Conservation (phyloP, 2,888 invertebrate genomes). For the Pasiphila rectangulata region DNA sequence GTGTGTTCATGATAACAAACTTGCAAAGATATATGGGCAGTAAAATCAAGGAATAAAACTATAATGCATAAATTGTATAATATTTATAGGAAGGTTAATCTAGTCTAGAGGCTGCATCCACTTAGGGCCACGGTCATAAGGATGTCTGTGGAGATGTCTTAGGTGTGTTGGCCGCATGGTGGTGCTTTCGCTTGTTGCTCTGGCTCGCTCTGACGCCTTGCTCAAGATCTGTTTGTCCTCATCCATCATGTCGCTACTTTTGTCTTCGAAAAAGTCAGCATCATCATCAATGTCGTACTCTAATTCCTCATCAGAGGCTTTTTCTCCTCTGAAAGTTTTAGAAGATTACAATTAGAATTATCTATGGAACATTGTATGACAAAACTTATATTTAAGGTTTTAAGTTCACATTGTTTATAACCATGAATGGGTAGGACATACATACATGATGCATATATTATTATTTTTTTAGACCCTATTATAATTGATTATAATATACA, state of each 20-base stretch:
- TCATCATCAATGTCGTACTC: slow-evolving; percentile 56
- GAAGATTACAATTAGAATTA: background rate
- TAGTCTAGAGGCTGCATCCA: slow-evolving; percentile 29
- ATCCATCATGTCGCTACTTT: slow-evolving; percentile 60
- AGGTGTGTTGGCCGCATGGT: slow-evolving; percentile 58
- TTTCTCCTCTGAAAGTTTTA: slow-evolving; percentile 46
- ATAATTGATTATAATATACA: too few species aligned
- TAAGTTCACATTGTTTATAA: too few species aligned
- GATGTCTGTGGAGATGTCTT: slow-evolving; percentile 78
- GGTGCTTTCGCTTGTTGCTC: slow-evolving; percentile 38
- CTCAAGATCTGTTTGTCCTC: slow-evolving; percentile 56
- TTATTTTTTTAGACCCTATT: too few species aligned
- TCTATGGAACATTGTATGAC: too few species aligned
- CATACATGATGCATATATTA: background rate
- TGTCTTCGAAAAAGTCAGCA: slow-evolving; percentile 58
- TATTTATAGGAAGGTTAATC: slow-evolving; percentile 32
- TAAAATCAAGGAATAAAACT: slow-evolving; percentile 37
- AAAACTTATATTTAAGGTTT: too few species aligned
- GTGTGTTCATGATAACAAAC: slow-evolving; percentile 20
- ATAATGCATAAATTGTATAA: slow-evolving; percentile 24
- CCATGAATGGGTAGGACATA: too few species aligned
- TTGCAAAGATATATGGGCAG: slow-evolving; percentile 18
- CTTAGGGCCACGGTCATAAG: slow-evolving; percentile 70
- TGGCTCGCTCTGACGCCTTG: slow-evolving; percentile 32
- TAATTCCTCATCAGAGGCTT: slow-evolving; percentile 55